Conservation (phyloP, 2,113 vertebrate genomes). For the Ardeotis arabs region DNA sequence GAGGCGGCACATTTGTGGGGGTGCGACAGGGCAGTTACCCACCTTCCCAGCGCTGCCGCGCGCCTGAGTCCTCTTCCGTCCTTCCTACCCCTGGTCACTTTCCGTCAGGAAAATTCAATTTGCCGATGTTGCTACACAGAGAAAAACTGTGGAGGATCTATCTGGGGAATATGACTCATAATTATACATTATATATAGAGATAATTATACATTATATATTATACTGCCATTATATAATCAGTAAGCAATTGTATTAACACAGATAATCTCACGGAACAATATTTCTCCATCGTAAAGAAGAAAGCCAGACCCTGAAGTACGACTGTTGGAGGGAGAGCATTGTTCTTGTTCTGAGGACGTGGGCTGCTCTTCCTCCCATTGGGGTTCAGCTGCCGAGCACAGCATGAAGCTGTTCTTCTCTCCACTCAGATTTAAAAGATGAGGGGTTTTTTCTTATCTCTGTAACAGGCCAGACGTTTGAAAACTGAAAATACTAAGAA, state of each 20-base stretch:
- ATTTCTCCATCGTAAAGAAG: background rate
- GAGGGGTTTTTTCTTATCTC: background rate
- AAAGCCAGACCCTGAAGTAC: background rate
- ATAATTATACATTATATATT: background rate
- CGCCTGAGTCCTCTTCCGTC: background rate
- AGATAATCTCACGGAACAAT: background rate
- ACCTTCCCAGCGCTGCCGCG: background rate
- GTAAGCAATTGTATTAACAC: background rate
- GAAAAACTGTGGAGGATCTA: background rate
- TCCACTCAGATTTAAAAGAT: accelerated
- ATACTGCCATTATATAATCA: background rate
- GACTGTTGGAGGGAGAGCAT: background rate
- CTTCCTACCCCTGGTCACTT: background rate
- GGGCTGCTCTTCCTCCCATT: background rate
- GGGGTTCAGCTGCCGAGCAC: background rate
- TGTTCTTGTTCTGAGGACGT: background rate
- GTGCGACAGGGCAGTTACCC: accelerated
- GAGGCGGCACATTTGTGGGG: background rate
- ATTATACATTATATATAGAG: background rate
- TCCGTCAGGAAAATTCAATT: background rate
- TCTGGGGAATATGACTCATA: background rate
- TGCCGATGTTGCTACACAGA: background rate
- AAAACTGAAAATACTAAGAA: background rate
- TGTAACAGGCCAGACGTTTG: background rate
- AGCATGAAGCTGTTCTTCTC: background rate